Percentiles rank a stretch among this genome's conserved stretches.
Evolutionary conservation across 2,888 invertebrate genomes (phyloP).

Genomic region (Rotaria macrura): DNA sequence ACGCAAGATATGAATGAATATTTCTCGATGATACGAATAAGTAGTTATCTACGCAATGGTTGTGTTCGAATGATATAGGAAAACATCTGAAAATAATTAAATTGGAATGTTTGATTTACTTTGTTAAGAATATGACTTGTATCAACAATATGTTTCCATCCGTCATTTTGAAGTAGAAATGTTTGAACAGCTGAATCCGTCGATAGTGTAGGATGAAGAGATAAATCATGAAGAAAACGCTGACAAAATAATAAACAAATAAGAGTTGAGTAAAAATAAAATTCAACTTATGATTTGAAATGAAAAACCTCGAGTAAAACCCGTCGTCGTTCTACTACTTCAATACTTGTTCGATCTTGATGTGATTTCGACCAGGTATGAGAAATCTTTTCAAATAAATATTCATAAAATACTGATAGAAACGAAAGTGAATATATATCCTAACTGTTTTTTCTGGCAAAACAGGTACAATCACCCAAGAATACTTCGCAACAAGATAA

Average conservation of each 20-base stretch:
- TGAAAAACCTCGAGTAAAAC: background rate
- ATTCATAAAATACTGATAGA: background rate
- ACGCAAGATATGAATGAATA: too few species aligned
- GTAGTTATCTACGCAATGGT: too few species aligned
- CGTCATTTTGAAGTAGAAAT: slow-evolving; percentile 10
- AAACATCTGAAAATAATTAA: too few species aligned
- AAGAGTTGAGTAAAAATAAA: too few species aligned
- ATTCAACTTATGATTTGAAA: too few species aligned
- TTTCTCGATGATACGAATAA: too few species aligned
- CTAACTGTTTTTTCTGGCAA: background rate
- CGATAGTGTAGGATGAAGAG: background rate
- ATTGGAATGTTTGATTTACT: background rate
- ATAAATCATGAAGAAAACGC: slow-evolving; percentile 10
- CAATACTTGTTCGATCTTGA: slow-evolving; percentile 2
- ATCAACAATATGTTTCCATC: slow-evolving; percentile 9
- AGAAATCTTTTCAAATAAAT: background rate
- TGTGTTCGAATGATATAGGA: too few species aligned
- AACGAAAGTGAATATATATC: background rate
- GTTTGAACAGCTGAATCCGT: background rate
- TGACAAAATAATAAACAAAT: too few species aligned
- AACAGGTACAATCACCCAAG: background rate
- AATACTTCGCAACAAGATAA: slow-evolving; percentile 1
- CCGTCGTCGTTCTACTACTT: background rate
- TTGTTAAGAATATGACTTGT: slow-evolving; percentile 2
- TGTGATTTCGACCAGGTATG: slow-evolving; percentile 17